These are phyloP conservation scores for Coptodon bakossiorum DNA, from an alignment of 2,113 vertebrate genomes.

Conservation along the genomic window DNA sequence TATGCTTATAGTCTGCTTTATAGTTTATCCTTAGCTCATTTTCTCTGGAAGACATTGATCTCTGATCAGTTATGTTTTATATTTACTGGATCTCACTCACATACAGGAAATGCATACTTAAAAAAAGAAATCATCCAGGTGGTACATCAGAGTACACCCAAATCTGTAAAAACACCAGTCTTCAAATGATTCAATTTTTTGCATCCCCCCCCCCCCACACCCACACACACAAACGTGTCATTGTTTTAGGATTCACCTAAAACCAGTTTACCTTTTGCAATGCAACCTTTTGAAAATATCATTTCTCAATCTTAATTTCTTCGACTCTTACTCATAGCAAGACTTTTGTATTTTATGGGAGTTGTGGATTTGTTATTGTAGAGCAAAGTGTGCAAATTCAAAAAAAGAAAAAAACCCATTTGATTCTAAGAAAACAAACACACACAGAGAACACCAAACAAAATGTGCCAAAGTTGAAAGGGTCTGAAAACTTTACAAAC, in stretches of 20 bases:
- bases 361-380: background rate
- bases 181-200: background rate
- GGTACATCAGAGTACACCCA: background rate
- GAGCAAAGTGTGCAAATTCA: background rate
- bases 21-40: background rate
- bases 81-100: background rate
- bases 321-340: background rate
- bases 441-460: background rate
- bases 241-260: background rate
- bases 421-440: background rate
- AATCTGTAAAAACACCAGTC: background rate
- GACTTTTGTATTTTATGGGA: background rate
- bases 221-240: background rate
- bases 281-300: background rate
- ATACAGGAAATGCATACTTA: background rate
- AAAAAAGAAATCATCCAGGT: background rate
- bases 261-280: background rate
- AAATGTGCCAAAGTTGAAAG: background rate
- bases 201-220: too few species aligned
- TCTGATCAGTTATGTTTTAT: background rate
- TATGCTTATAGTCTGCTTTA: background rate
- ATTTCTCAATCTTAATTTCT: background rate
- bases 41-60: background rate
- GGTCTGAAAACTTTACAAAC: background rate
- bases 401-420: fast-evolving